Base-by-base conservation (phyloP, 2,797 vertebrate species). In the Pipistrellus pipistrellus region DNA sequence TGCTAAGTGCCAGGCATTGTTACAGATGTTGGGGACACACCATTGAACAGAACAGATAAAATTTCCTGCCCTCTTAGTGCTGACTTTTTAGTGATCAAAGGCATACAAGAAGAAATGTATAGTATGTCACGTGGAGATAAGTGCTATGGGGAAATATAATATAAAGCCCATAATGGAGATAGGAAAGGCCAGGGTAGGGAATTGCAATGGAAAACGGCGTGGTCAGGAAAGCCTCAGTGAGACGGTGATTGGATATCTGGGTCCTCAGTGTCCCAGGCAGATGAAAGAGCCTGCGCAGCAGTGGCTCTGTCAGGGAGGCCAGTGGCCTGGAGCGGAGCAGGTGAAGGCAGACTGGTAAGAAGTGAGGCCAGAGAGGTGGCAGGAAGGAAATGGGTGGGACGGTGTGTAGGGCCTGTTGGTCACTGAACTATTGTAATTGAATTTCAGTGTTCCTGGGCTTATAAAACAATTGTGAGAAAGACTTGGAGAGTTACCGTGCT, bases 31-130 rank as follows among this genome's bases (percentile, higher is more conserved):
- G 18, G 57, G 48, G 35, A 55, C 32, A n/a, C 17, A 51, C 25
- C n/a, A 69, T 57, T 73, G 75, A 89, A 32, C 48, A 84, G 82
- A 94, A 25, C 12, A 57, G 41, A 78, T 30, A 83, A 77, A 88
- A 88, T 72, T 78, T 15, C 21, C 46, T 64, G 32, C 35, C 27
- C 9, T 91, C 11, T 13, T 71, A 21, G 41, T 68, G 41, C 25
- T 92, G 41, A 59, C 23, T 23, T 75, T 86, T 86, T 27, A 75
- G 59, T 72, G 23, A 88, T 32, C 25, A 81, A 48, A 75, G 27
- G 38, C 20, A 84, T 53, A 88, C 27, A 55, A 30, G 30, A 64
- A 83, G 25, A 76, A 81, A 62, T 23, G 8, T 84, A 3, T 64
- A 21, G n/a, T 55, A 23, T 72, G 8, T 82, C 41, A 44, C 1